These are phyloP conservation scores for Ammodramus savannarum DNA, from an alignment of 2,113 vertebrate species.

Conservation along the genomic window DNA sequence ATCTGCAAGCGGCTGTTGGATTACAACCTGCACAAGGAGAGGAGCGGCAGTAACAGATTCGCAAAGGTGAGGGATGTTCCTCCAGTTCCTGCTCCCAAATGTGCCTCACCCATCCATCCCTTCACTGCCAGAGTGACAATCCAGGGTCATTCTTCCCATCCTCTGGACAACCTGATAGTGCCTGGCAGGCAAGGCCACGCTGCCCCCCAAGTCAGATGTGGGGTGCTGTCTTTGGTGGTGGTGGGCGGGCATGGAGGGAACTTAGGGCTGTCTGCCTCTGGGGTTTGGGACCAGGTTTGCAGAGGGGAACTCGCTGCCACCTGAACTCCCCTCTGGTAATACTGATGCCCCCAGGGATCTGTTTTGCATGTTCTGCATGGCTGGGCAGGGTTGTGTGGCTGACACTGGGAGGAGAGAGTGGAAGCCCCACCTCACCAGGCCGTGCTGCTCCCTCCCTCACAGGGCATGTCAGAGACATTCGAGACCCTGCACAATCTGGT, in stretches of 20 bases:
- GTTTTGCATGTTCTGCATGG: fast-evolving
- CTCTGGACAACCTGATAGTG: too few relatives aligned
- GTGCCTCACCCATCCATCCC: fast-evolving
- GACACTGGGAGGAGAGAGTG: fast-evolving
- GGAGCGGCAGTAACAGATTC: slow-evolving; percentile 92
- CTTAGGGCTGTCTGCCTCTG: not conserved
- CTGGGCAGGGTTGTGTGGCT: not conserved
- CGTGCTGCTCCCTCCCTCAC: slow-evolving; percentile 21
- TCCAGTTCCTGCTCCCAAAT: not conserved
- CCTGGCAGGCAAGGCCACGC: fast-evolving
- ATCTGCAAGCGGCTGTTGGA: slow-evolving; percentile 93
- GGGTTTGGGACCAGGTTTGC: not conserved
- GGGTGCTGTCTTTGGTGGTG: not conserved
- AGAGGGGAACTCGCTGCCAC: fast-evolving
- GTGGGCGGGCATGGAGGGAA: not conserved
- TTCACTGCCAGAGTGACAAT: fast-evolving
- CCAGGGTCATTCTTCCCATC: not conserved
- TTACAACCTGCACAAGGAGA: slow-evolving; percentile 97
- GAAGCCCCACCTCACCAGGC: fast-evolving
- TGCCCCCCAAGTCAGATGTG: not conserved
- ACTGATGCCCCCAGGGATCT: fast-evolving
- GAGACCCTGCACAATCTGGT: slow-evolving; percentile 94
- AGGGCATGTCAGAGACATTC: slow-evolving; percentile 98
- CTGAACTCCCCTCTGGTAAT: not conserved
- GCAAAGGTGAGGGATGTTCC: slow-evolving; percentile 82